Evolutionary conservation across 2,113 vertebrate species (phyloP), one percentile per base, ranked within the genome.

Genomic region (Eurystomus gularis): DNA sequence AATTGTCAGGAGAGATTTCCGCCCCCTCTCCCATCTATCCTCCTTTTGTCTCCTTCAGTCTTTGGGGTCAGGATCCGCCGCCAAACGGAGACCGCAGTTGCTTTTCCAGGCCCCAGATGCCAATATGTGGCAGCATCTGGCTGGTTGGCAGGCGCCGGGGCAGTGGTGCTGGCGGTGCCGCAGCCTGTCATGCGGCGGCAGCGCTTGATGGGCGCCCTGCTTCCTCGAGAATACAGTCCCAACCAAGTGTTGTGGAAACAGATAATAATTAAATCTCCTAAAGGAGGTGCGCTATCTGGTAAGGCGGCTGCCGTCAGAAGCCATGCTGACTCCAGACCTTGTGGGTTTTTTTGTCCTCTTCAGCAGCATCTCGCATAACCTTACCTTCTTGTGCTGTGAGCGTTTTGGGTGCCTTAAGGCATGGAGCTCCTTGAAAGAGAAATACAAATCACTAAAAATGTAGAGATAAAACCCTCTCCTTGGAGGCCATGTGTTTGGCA

Each of bases 391-490:
- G 97, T 88, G 96, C 97, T 96, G 96, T 92, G 97, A 97, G 98
- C 93, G 48, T 97, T 98, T 97, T 69, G 82, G 98, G 97, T 94
- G 98, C 99, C 99, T 98, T 98, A 98, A 97, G 99, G 99, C 98
- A 98, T 98, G 98, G 98, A 98, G 97, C 98, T 98, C 98, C 98
- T 99, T 99, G 99, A 99, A 99, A 99, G 98, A 98, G 98, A 98
- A 98, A 98, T 98, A 98, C 98, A 98, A 98, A 98, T 99, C 98
- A 98, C 97, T 98, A 97, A 97, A 98, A 98, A 98, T 95, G 98
- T 97, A 97, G 98, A 98, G 98, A 99, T 98, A 98, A 98, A 98
- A 98, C 97, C 98, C 97, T 97, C 96, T 98, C 98, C 98, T 98
- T 97, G 96, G 98, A 98, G 98, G 98, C 98, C 97, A 93, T 97